Percentiles rank a stretch among this genome's conserved stretches.
Conservation (phyloP, 1,140 invertebrate genomes). For the Heterodera schachtii region DNA sequence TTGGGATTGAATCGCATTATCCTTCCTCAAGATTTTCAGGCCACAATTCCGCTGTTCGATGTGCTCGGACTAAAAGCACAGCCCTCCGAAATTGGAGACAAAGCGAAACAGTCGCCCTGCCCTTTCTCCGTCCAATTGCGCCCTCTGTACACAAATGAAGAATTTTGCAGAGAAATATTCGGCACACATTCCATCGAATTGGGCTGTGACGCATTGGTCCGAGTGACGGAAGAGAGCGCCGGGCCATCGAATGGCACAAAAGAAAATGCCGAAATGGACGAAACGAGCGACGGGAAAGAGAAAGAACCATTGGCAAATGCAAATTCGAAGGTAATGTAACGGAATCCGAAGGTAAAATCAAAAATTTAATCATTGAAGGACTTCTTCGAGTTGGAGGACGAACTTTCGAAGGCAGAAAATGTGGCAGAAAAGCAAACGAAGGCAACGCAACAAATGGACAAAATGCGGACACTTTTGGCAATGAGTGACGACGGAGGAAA, state of each 20-base stretch:
- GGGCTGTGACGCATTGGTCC: background rate
- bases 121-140: background rate
- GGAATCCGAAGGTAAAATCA: background rate
- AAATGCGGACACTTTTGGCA: slow-evolving; percentile 3
- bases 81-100: background rate
- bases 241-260: background rate
- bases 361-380: background rate
- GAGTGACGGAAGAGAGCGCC: background rate
- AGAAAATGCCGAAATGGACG: background rate
- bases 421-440: slow-evolving; percentile 13
- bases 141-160: background rate
- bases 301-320: background rate
- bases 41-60: background rate
- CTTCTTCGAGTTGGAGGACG: slow-evolving; percentile 26
- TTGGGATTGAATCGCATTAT: background rate
- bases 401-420: background rate
- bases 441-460: slow-evolving; percentile 8
- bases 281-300: background rate
- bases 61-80: background rate
- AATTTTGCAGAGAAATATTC: slow-evolving; percentile 5
- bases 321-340: background rate
- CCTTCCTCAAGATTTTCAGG: background rate
- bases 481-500: slow-evolving; percentile 8
- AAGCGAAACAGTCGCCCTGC: background rate
- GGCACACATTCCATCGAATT: slow-evolving; percentile 6